Percentiles rank a stretch among this genome's conserved stretches.
Conservation (phyloP, 64 coral and sea anemone genomes). For the Trachythela sp. region DNA sequence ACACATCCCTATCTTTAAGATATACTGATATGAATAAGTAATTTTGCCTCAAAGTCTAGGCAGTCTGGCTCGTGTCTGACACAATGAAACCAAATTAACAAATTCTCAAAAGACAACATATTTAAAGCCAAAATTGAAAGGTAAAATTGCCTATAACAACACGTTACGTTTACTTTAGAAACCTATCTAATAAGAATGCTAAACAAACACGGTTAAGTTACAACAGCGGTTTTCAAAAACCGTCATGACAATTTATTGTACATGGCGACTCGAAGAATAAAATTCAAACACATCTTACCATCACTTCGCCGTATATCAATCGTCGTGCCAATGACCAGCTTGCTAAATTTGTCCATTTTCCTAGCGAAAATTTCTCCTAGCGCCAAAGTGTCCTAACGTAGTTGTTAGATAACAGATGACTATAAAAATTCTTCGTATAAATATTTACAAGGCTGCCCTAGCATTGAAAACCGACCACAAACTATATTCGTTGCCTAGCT, state of each 20-base stretch:
- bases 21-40: not conserved
- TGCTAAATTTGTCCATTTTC: slow-evolving; percentile 57
- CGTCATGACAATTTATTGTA: not conserved
- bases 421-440: not conserved
- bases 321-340: slow-evolving; percentile 63
- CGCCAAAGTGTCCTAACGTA: not conserved
- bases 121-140: not conserved
- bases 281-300: slow-evolving; percentile 32
- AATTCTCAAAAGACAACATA: not conserved
- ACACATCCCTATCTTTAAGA: not conserved
- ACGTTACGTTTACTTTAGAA: not conserved
- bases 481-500: too few species aligned
- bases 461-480: not conserved
- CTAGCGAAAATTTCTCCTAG: not conserved
- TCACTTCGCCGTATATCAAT: slow-evolving; percentile 72
- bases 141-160: not conserved
- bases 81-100: not conserved
- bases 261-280: not conserved
- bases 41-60: not conserved
- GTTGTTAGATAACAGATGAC: slow-evolving; percentile 20
- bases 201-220: not conserved
- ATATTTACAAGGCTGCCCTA: slow-evolving; percentile 2
- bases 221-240: not conserved
- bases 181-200: not conserved
- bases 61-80: not conserved